These are phyloP conservation scores for Tetheella fluctuosa DNA, from an alignment of 2,888 invertebrate genomes.

Conservation along the genomic window DNA sequence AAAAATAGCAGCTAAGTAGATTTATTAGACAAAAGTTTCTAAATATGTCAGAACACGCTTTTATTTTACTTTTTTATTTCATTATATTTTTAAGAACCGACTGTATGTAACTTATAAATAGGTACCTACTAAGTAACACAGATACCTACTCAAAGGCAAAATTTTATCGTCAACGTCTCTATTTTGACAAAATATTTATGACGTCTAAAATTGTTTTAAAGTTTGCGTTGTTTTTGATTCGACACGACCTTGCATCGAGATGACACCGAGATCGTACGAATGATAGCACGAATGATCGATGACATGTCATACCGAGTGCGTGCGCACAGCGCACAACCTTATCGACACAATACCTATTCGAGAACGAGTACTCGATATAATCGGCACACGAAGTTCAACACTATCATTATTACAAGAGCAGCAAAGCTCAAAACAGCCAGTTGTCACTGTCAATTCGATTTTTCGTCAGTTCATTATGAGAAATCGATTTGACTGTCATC, in stretches of 20 bases:
- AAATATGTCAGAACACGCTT: too few relatives aligned
- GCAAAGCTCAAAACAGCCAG: slow-evolving; percentile 22
- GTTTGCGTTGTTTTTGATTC: slow-evolving; percentile 24
- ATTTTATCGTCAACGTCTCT: too few relatives aligned
- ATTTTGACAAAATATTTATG: background rate
- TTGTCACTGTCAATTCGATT: slow-evolving; percentile 8
- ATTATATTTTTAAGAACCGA: too few relatives aligned
- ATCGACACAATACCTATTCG: slow-evolving; percentile 37
- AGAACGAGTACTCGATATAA: slow-evolving; percentile 46
- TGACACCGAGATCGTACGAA: slow-evolving; percentile 51
- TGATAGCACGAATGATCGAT: slow-evolving; percentile 63
- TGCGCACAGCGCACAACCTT: slow-evolving; percentile 42
- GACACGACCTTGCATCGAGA: slow-evolving; percentile 57
- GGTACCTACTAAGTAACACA: too few relatives aligned
- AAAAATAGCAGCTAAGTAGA: too few relatives aligned
- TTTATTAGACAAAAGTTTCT: too few relatives aligned
- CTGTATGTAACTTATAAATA: too few relatives aligned
- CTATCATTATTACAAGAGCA: slow-evolving; percentile 32
- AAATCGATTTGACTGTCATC: slow-evolving; percentile 57
- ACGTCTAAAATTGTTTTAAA: background rate
- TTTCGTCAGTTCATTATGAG: slow-evolving; percentile 41
- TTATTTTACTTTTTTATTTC: too few relatives aligned
- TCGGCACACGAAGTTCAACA: slow-evolving; percentile 35
- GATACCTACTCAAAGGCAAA: too few relatives aligned
- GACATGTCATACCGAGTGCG: slow-evolving; percentile 53